Base-by-base conservation (phyloP, 2,888 invertebrate genomes). In the Epirrhoe tristata region DNA sequence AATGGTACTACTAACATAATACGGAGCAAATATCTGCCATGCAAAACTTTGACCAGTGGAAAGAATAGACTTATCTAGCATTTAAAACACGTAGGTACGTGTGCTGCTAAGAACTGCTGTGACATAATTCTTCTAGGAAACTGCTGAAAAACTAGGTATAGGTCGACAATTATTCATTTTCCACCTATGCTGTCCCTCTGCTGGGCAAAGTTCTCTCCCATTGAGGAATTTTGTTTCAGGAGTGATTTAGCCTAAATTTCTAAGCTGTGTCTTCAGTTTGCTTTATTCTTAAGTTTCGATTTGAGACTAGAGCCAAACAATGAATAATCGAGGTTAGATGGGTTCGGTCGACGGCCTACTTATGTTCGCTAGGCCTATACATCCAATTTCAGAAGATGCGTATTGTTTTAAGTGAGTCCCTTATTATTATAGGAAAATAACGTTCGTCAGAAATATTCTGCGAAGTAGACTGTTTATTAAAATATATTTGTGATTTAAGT, bases 211-310 rank as follows among this genome's bases (percentile, higher is more conserved):
- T n/a, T n/a, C n/a, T n/a, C n/a, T n/a, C n/a, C n/a, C n/a, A n/a
- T n/a, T n/a, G n/a, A n/a, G 36, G 7, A 6, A 3, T 7, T 4
- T 12, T 10, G 6, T 36, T 6, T 48, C 0, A 48, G 7, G n/a
- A 65, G 34, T 59, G 58, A 46, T 7, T 2, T 36, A 56, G 56
- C 39, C 39, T 12, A 12, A 5, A 46, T 51, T 5, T 10, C 14
- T 52, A 16, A 52, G 55, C 68, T 64, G 14, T 57, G 58, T 14
- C 54, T 57, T 53, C 66, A 66, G 73, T 74, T 73, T 74, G 64
- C 70, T 74, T 74, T 74, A 68, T 70, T 71, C 73, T 74, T 74
- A 74, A 73, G 71, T 71, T 73, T 71, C 70, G 67, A 74, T 73
- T 71, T 68, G 70, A 58, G 72, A 67, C 67, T 66, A 62, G 61